Percentiles rank a stretch among this genome's conserved stretches.
Conservation (phyloP, 2,888 invertebrate genomes). For the Dryocosmus kuriphilus region DNA sequence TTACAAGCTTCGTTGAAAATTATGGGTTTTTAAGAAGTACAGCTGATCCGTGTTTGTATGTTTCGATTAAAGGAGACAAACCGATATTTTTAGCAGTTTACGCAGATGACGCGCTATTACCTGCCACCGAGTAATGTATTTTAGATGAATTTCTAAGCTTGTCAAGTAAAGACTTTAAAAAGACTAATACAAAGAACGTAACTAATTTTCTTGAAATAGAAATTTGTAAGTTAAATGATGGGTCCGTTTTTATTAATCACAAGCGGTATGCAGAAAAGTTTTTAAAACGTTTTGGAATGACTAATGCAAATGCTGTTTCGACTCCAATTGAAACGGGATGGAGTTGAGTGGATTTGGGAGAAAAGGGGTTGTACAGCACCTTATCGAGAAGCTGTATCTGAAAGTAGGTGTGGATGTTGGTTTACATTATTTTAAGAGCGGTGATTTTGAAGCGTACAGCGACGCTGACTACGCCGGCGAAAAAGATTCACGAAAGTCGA, state of each 20-base stretch:
- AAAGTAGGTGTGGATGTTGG: conserved; percentile 18
- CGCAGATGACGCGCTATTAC: conserved; percentile 45
- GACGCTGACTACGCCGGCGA: conserved; percentile 48
- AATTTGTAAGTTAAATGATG: too few species aligned
- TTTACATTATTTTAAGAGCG: too few species aligned
- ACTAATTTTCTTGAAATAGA: conserved; percentile 34
- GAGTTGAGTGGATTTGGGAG: neutral
- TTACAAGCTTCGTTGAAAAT: conserved; percentile 47
- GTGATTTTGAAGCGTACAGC: conserved; percentile 41
- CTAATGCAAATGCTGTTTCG: conserved; percentile 54
- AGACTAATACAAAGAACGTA: conserved; percentile 49
- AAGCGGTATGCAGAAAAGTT: too few species aligned
- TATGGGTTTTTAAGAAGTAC: conserved; percentile 51
- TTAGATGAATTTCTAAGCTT: neutral
- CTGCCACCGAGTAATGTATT: conserved; percentile 35
- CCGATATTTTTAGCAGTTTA: conserved; percentile 26
- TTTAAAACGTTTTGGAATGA: too few species aligned
- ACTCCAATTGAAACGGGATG: conserved; percentile 49
- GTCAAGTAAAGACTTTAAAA: too few species aligned
- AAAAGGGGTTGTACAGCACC: conserved; percentile 37
- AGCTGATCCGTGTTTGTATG: conserved; percentile 59
- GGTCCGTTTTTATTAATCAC: too few species aligned
- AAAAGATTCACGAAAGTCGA: conserved; percentile 44
- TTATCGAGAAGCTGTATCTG: conserved; percentile 45
- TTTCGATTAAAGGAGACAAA: neutral